Conservation (phyloP, 2,888 invertebrate species). For the Oxytorus armatus region DNA sequence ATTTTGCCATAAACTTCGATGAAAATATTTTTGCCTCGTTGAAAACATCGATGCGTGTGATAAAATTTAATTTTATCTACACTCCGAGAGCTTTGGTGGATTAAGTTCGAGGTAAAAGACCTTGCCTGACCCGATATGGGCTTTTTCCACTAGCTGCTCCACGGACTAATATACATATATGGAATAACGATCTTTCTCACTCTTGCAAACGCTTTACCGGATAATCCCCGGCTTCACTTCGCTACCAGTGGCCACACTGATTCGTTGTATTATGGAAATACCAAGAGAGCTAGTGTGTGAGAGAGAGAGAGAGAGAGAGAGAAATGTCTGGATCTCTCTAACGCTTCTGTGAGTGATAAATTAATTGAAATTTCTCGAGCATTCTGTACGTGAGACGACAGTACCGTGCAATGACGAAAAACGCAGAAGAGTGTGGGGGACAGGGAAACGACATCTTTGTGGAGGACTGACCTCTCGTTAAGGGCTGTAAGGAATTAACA, state of each 20-base stretch:
- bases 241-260: slow-evolving; percentile 37
- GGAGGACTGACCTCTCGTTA: slow-evolving; percentile 37
- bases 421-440: background rate
- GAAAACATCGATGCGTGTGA: background rate
- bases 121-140: slow-evolving; percentile 45
- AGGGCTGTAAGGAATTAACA: slow-evolving; percentile 2
- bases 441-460: background rate
- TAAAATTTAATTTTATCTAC: background rate
- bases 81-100: slow-evolving; percentile 13
- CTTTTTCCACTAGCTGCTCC: slow-evolving; percentile 46
- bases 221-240: slow-evolving; percentile 31
- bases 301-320: slow-evolving; percentile 7
- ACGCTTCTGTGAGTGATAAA: slow-evolving; percentile 32
- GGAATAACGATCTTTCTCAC: slow-evolving; percentile 13
- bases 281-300: slow-evolving; percentile 7
- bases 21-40: background rate
- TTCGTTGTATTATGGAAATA: slow-evolving; percentile 37
- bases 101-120: background rate
- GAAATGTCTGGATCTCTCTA: slow-evolving; percentile 21
- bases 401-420: slow-evolving; percentile 5
- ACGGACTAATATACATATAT: background rate
- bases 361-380: slow-evolving; percentile 48
- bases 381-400: slow-evolving; percentile 40
- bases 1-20: too few relatives aligned
- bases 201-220: slow-evolving; percentile 6